Percentiles rank a stretch among this genome's conserved stretches.
Evolutionary conservation across 2,113 vertebrate species (phyloP).

Genomic region (Gadus chalcogrammus): DNA sequence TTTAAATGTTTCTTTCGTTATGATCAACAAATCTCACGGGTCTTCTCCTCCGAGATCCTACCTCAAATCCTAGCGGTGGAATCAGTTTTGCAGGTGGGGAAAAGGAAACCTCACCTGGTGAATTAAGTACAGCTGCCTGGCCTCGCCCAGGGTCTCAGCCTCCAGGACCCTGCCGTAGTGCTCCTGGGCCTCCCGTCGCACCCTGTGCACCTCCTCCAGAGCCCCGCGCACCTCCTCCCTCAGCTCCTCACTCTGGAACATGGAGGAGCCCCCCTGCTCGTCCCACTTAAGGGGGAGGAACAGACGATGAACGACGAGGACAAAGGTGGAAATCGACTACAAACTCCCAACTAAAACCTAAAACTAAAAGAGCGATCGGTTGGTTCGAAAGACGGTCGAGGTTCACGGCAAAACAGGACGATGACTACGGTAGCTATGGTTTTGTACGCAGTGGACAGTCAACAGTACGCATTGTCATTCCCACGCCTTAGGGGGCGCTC

Average conservation of each 20-base stretch:
- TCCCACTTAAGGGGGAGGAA: conserved; percentile 67
- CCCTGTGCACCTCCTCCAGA: conserved; percentile 79
- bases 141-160: conserved; percentile 81
- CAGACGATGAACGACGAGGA: neutral
- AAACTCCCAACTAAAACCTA: too few relatives aligned
- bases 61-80: too few relatives aligned
- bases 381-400: too few relatives aligned
- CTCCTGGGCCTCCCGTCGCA: conserved; percentile 76
- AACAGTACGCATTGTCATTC: too few relatives aligned
- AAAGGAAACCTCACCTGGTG: conserved; percentile 78
- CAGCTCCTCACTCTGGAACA: conserved; percentile 80
- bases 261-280: conserved; percentile 73
- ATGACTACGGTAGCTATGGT: too few relatives aligned
- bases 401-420: too few relatives aligned
- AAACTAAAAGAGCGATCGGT: too few relatives aligned
- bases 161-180: conserved; percentile 80
- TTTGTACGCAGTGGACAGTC: too few relatives aligned
- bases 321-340: neutral
- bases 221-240: conserved; percentile 78
- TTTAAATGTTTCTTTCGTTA: too few relatives aligned
- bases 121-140: conserved; percentile 83
- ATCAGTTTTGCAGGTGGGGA: neutral
- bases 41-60: too few relatives aligned
- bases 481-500: too few relatives aligned
- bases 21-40: too few relatives aligned